phyloP scores from a whole-genome alignment of 2,888 invertebrate species.

The Eubasilissa splendida region DNA sequence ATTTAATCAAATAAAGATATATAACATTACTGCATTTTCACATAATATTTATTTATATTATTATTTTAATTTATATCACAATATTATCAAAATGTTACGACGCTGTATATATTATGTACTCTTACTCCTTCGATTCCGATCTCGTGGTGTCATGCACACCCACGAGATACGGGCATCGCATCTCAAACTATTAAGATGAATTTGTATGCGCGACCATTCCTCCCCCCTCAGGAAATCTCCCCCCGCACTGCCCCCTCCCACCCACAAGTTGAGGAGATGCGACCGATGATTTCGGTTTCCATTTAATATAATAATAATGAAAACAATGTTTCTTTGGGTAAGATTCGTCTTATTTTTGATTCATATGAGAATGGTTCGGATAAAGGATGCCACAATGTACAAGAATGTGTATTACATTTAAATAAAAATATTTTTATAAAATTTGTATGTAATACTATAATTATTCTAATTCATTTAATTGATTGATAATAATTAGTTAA shows the following conservation, averaged over 20 bases:
- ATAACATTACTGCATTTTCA: too few relatives aligned
- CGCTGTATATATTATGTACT: too few relatives aligned
- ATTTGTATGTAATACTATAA: too few relatives aligned
- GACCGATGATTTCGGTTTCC: constrained; percentile 54
- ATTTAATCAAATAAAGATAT: too few relatives aligned
- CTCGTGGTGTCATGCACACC: constrained; percentile 40
- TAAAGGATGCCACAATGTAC: constrained; percentile 38
- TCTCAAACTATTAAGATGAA: constrained; percentile 54
- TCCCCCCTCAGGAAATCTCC: constrained; percentile 15
- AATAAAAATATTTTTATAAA: too few relatives aligned
- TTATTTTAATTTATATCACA: too few relatives aligned
- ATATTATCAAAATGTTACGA: too few relatives aligned
- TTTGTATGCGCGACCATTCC: constrained; percentile 57
- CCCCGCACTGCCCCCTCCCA: constrained; percentile 10
- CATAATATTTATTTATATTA: too few relatives aligned
- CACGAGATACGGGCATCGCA: constrained; percentile 41
- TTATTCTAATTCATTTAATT: too few relatives aligned
- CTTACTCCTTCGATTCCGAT: not conserved
- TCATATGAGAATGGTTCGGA: constrained; percentile 42
- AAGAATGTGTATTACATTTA: too few relatives aligned
- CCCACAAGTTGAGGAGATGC: constrained; percentile 44
- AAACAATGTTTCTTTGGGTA: constrained; percentile 54
- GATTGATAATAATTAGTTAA: too few relatives aligned
- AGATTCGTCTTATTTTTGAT: constrained; percentile 55
- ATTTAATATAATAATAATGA: constrained; percentile 58